These are phyloP conservation scores for Graphium colonna DNA, from an alignment of 2,888 invertebrate genomes.

Conservation along the genomic window DNA sequence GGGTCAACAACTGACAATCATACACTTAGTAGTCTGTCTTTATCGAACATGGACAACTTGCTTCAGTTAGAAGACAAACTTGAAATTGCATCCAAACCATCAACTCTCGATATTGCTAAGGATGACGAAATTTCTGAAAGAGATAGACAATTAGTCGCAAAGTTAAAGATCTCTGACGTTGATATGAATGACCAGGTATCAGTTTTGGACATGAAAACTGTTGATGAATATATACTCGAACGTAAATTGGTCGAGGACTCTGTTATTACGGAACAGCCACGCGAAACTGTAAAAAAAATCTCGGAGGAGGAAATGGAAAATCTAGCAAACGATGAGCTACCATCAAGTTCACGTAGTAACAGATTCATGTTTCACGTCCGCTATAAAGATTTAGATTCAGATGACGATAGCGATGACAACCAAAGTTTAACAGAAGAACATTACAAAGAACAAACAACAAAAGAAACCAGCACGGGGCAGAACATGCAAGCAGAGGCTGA, in stretches of 20 bases:
- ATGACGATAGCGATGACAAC: conserved; percentile 2
- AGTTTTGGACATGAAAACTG: conserved; percentile 14
- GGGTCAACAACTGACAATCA: conserved; percentile 7
- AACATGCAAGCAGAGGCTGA: background rate
- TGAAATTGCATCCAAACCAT: conserved; percentile 26
- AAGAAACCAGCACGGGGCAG: background rate
- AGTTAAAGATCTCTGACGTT: conserved; percentile 15
- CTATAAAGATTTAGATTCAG: conserved; percentile 30
- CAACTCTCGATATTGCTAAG: conserved; percentile 3
- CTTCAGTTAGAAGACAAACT: conserved; percentile 35
- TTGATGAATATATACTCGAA: conserved; percentile 19
- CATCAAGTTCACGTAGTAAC: conserved; percentile 25
- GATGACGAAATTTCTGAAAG: background rate
- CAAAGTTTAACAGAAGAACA: background rate
- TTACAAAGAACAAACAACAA: background rate
- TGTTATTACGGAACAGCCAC: background rate
- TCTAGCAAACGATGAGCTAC: background rate
- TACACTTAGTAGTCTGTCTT: conserved; percentile 4
- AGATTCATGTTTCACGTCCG: conserved; percentile 27
- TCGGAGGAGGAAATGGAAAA: background rate
- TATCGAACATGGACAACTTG: conserved; percentile 30
- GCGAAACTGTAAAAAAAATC: background rate
- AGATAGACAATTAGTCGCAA: background rate
- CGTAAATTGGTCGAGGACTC: conserved; percentile 10
- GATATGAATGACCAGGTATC: conserved; percentile 5